Conservation (phyloP, 2,113 vertebrate genomes). For the Triplophysa siluroides region DNA sequence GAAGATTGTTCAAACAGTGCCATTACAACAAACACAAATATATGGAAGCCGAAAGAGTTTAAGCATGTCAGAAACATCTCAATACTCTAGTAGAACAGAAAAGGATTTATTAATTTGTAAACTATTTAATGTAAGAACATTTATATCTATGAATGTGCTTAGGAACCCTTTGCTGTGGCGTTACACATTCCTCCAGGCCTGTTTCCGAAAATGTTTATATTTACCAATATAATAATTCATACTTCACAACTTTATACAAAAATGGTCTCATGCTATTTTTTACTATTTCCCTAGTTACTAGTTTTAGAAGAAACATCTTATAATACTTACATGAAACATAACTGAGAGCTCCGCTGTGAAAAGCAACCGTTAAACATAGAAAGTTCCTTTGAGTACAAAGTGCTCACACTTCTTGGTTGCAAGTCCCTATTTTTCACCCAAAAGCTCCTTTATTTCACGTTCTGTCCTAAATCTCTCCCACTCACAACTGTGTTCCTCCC, state of each 20-base stretch:
- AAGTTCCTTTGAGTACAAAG: conserved; percentile 44
- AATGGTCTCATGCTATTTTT: too few species aligned
- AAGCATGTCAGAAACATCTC: background rate
- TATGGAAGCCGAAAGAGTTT: too few species aligned
- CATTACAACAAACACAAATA: background rate
- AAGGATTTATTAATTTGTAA: too few species aligned
- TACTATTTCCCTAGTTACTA: too few species aligned
- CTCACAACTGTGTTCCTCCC: conserved; percentile 66
- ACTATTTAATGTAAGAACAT: background rate
- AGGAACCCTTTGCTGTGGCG: too few species aligned
- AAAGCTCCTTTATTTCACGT: conserved; percentile 65
- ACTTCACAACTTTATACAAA: too few species aligned
- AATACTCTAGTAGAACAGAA: too few species aligned
- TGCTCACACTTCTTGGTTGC: conserved; percentile 57
- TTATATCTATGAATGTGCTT: conserved; percentile 49
- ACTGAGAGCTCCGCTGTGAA: too few species aligned
- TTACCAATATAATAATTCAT: too few species aligned
- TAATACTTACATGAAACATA: too few species aligned
- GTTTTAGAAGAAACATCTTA: too few species aligned
- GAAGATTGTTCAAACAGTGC: background rate
- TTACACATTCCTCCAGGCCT: conserved; percentile 63
- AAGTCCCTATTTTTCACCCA: conserved; percentile 54
- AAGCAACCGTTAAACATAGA: too few species aligned
- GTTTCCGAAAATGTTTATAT: background rate
- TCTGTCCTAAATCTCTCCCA: conserved; percentile 73